Evolutionary conservation across 2,888 invertebrate species (phyloP).

Genomic region (Chouioia cunea): DNA sequence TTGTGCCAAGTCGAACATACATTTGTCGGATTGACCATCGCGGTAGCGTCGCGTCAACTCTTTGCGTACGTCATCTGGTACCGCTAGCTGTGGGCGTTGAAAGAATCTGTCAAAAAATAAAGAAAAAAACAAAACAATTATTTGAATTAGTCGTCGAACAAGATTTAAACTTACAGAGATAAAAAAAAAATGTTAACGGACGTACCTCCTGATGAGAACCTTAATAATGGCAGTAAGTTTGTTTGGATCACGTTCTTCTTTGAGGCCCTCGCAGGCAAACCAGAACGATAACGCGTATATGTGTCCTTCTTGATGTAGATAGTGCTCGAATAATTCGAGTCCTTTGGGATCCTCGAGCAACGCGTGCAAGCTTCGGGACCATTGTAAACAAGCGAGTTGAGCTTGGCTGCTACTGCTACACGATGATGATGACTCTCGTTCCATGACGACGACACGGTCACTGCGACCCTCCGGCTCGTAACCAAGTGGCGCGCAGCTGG

Average conservation of each 20-base stretch:
- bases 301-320: conserved; percentile 83
- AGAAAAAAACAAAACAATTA: neutral
- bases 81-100: conserved; percentile 84
- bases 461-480: conserved; percentile 74
- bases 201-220: conserved; percentile 78
- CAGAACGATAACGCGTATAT: conserved; percentile 89
- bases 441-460: conserved; percentile 67
- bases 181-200: neutral
- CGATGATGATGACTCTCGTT: conserved; percentile 68
- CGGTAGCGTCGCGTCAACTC: conserved; percentile 82
- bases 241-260: conserved; percentile 83
- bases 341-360: conserved; percentile 90
- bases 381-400: conserved; percentile 82
- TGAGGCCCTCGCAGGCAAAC: conserved; percentile 92
- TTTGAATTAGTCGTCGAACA: neutral
- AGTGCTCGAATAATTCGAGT: conserved; percentile 86
- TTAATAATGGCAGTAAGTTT: conserved; percentile 82
- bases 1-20: conserved; percentile 89
- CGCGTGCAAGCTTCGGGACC: conserved; percentile 88
- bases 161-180: neutral
- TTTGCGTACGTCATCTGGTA: conserved; percentile 84
- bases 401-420: conserved; percentile 66
- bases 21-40: conserved; percentile 79
- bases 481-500: conserved; percentile 69
- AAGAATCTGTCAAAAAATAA: conserved; percentile 75